These are phyloP conservation scores for Heteromyza rotundicornis DNA, from an alignment of 2,888 invertebrate species.

Conservation along the genomic window DNA sequence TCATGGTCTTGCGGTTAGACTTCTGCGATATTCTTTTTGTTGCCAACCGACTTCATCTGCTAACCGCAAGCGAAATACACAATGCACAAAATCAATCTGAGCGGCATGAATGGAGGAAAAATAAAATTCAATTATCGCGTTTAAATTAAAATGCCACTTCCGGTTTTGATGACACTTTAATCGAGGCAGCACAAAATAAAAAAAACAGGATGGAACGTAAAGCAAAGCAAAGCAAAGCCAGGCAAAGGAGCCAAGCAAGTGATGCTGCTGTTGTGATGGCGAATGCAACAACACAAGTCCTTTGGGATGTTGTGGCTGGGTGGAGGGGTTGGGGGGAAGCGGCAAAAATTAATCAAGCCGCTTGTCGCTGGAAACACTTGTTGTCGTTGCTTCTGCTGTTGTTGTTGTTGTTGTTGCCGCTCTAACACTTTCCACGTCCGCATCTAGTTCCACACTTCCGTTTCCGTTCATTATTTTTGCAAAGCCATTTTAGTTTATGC, in stretches of 20 bases:
- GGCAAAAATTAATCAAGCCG: neutral
- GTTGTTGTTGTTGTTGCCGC: neutral
- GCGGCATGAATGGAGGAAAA: conserved; percentile 27
- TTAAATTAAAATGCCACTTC: conserved; percentile 59
- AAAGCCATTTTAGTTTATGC: conserved; percentile 20
- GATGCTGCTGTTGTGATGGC: neutral
- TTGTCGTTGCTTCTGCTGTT: neutral
- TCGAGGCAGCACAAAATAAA: too few species aligned
- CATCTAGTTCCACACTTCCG: too few species aligned
- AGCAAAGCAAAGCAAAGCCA: too few species aligned
- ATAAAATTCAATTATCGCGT: conserved; percentile 57
- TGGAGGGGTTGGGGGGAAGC: neutral
- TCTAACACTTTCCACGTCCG: too few species aligned
- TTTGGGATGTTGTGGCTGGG: neutral
- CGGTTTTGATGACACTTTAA: conserved; percentile 57
- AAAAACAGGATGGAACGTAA: too few species aligned
- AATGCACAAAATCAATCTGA: neutral
- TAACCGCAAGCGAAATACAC: neutral
- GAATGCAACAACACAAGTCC: neutral
- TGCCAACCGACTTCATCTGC: neutral
- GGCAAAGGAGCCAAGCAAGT: conserved; percentile 16
- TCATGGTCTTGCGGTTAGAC: neutral
- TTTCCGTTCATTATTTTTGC: conserved; percentile 12
- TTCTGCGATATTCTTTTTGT: neutral
- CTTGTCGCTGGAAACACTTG: neutral